phyloP scores from a whole-genome alignment of 2,797 vertebrate genomes.

The Columba guinea region DNA sequence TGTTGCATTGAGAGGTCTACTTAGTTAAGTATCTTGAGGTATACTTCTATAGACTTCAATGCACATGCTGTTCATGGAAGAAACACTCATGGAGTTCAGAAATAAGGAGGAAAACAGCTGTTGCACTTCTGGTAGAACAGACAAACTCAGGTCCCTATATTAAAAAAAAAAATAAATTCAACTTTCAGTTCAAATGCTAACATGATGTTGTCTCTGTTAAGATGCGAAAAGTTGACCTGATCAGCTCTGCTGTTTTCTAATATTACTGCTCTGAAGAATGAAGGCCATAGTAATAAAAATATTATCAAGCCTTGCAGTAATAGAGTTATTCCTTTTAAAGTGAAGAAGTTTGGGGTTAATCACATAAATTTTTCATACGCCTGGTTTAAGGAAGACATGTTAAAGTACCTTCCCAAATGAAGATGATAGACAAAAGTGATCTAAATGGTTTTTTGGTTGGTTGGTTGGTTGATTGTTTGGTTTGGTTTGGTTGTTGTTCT shows the following conservation, averaged over 20 bases:
- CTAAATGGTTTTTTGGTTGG: not conserved
- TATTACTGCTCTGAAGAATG: not conserved
- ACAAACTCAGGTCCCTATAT: not conserved
- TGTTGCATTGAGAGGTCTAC: not conserved
- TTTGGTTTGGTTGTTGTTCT: too few relatives aligned
- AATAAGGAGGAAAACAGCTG: not conserved
- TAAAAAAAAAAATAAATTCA: not conserved
- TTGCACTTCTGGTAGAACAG: not conserved
- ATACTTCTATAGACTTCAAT: not conserved
- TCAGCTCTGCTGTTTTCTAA: not conserved
- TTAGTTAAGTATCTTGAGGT: not conserved
- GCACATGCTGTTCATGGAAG: not conserved
- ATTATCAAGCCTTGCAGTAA: not conserved
- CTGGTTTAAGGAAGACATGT: not conserved
- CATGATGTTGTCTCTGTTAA: not conserved
- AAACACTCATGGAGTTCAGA: not conserved
- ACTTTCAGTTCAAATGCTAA: not conserved
- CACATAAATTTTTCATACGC: not conserved
- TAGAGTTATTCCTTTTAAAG: not conserved
- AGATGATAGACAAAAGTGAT: not conserved
- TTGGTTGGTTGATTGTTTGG: too few relatives aligned
- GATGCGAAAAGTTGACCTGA: not conserved
- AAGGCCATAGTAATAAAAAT: not conserved
- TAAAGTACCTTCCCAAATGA: not conserved
- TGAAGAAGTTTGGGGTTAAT: not conserved